Conservation (phyloP, 2,113 vertebrate genomes). For the Dromiciops gliroides region DNA sequence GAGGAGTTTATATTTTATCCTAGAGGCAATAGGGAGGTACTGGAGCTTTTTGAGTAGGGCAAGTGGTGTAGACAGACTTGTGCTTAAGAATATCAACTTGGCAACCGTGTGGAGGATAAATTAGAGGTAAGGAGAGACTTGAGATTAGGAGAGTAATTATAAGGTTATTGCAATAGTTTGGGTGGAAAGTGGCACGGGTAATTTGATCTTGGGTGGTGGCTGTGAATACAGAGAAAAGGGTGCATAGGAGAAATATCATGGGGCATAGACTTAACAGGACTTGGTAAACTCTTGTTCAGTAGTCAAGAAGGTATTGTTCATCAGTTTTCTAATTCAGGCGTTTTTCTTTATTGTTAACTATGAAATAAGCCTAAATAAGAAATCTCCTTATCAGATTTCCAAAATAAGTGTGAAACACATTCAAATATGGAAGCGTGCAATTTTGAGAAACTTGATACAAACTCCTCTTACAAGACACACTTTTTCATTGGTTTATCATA, state of each 20-base stretch:
- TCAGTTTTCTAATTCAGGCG: not conserved
- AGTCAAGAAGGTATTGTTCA: not conserved
- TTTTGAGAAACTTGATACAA: not conserved
- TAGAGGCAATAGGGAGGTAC: not conserved
- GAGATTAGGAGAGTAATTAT: not conserved
- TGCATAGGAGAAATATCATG: not conserved
- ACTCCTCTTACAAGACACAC: not conserved
- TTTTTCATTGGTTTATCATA: not conserved
- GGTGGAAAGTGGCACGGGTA: not conserved
- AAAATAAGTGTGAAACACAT: slow-evolving; percentile 19
- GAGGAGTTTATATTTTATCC: not conserved
- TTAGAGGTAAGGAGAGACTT: not conserved
- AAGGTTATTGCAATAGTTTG: not conserved
- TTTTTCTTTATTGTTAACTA: not conserved
- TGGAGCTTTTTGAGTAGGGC: not conserved
- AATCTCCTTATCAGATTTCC: slow-evolving; percentile 28
- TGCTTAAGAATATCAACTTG: not conserved
- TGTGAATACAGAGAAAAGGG: not conserved
- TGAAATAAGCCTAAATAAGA: not conserved
- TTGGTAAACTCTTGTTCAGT: not conserved
- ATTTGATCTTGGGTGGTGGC: not conserved
- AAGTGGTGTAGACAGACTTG: not conserved
- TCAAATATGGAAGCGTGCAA: slow-evolving; percentile 33
- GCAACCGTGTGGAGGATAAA: not conserved
- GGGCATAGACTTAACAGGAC: not conserved